Base-by-base conservation (phyloP, 30 jellyfish, hydroid and myxozoan species). In the Mastigias papua region DNA sequence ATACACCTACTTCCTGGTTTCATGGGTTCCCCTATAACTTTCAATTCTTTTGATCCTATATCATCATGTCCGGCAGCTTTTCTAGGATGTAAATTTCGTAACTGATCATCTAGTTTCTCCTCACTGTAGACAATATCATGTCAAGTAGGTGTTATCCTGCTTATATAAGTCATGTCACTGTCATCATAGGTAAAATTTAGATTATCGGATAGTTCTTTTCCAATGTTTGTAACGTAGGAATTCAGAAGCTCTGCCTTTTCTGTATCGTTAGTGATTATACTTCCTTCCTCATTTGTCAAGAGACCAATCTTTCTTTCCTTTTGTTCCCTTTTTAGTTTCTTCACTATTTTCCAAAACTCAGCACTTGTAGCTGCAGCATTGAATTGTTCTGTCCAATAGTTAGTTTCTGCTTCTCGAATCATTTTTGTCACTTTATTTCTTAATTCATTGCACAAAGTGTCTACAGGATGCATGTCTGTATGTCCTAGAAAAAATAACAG, bases 101-200 rank as follows among this genome's bases (percentile, higher is more conserved):
- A 28, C 82, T 77, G 80, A 26, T 42, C 34, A 51, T 54, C 88
- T 28, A 77, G 82, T 54, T 77, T 49, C 82, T 28, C 20, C 20
- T 77, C 57, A 54, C 22, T 77, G 46, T 15, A 19, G 60, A 20
- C 88, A 48, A 54, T 48, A 31, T 46, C 80, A 42, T 49, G 10
- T 46, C 88, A 77, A 21, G 88, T 77, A 9, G 88, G 86, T 77
- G 88, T 48, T 21, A 54, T 50, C 22, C 80, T 77, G 34, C 17
- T 9, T 20, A 46, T 9, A 33, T 19, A 46, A 26, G n/a, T 42
- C 54, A 4, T 42, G 54, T 42, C 54, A 42, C 54, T 42, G 7
- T 42, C 54, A 42, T 42, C 54, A 4, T 4, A 15, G 13, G 54
- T 42, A 15, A 4, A 42, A 42, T 42, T 4, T 4, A 42, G 54